Conservation (phyloP, 2,888 invertebrate genomes). For the Halocaridina rubra region DNA sequence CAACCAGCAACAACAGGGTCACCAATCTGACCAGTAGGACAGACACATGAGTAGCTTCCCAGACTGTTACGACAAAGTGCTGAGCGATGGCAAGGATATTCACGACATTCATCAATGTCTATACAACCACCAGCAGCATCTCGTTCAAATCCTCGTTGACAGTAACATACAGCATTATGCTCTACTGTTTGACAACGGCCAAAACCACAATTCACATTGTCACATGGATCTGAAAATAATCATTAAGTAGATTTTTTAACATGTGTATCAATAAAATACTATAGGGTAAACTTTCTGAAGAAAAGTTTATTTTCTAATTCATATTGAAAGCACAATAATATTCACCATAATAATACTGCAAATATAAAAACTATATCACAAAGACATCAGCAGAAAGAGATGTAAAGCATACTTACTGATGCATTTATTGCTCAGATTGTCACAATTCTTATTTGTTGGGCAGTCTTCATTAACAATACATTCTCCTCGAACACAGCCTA, state of each 20-base stretch:
- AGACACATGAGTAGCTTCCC: conserved; percentile 82
- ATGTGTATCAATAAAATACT: too few relatives aligned
- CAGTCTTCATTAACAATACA: conserved; percentile 84
- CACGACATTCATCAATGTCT: conserved; percentile 84
- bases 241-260: too few relatives aligned
- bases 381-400: too few relatives aligned
- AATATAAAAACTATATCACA: too few relatives aligned
- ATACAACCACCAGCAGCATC: conserved; percentile 76
- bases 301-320: too few relatives aligned
- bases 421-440: conserved; percentile 72
- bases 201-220: conserved; percentile 81
- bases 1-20: conserved; percentile 82
- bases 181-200: conserved; percentile 81
- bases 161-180: conserved; percentile 80
- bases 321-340: too few relatives aligned
- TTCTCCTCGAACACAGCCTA: conserved; percentile 91
- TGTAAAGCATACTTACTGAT: conserved; percentile 80
- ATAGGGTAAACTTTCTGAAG: too few relatives aligned
- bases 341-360: too few relatives aligned
- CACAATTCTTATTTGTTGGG: conserved; percentile 80
- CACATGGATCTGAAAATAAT: conserved; percentile 79
- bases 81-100: conserved; percentile 82
- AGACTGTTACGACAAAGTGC: conserved; percentile 74
- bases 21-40: conserved; percentile 77
- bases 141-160: conserved; percentile 78